Percentiles rank a stretch among this genome's conserved stretches.
Conservation (phyloP, 2,113 vertebrate genomes). For the Dasypus novemcinctus region DNA sequence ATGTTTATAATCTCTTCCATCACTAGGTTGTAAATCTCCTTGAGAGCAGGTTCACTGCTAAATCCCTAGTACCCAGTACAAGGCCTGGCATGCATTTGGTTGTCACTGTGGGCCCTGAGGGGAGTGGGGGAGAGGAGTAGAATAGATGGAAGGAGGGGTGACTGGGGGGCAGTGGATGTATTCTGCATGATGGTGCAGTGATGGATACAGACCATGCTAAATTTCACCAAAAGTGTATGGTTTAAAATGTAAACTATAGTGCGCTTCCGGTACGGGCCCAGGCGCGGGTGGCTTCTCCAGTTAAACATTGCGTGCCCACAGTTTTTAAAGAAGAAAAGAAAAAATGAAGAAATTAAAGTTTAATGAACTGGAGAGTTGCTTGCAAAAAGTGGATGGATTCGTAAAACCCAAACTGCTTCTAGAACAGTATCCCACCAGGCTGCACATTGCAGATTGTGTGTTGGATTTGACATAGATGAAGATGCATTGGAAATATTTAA, state of each 20-base stretch:
- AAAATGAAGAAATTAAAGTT: conserved; percentile 89
- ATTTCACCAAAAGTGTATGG: too few relatives aligned
- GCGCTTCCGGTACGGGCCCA: neutral
- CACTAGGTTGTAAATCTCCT: neutral
- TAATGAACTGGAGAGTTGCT: conserved; percentile 93
- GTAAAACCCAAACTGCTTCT: conserved; percentile 94
- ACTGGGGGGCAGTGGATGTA: too few relatives aligned
- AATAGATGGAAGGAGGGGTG: too few relatives aligned
- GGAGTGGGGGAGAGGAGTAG: too few relatives aligned
- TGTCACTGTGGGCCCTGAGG: too few relatives aligned
- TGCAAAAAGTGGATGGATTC: conserved; percentile 94
- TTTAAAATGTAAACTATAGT: too few relatives aligned
- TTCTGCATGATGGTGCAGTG: too few relatives aligned
- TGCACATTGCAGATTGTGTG: conserved; percentile 98
- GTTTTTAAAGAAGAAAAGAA: neutral
- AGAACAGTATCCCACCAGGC: conserved; percentile 96
- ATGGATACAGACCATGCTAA: too few relatives aligned
- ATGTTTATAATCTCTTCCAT: neutral
- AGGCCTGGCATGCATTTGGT: neutral
- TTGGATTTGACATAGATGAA: too few relatives aligned
- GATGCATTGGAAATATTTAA: too few relatives aligned
- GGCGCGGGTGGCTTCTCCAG: accelerated
- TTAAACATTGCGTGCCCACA: neutral
- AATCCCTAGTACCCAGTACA: neutral
- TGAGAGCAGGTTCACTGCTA: neutral